A percentile compares a stretch with the other conserved stretches of the same genome.
phyloP scores from a whole-genome alignment of 2,113 vertebrate species.

The Lophochroa leadbeateri region DNA sequence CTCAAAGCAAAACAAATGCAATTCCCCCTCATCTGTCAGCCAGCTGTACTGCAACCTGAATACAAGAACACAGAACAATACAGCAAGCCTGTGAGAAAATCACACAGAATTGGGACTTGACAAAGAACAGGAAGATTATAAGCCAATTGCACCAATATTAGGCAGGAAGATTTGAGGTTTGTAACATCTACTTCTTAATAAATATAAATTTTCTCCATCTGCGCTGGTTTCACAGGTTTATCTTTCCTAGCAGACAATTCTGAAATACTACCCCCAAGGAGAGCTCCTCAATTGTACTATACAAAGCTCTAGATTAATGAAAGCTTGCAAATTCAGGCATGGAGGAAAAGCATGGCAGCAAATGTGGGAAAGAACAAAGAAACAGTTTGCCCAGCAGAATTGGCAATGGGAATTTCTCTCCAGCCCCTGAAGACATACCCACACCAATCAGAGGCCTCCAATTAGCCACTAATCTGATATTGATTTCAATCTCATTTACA shows the following conservation, averaged over 20 bases:
- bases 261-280: neutral
- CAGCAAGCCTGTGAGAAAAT: neutral
- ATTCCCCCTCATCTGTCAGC: conserved; percentile 65
- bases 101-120: neutral
- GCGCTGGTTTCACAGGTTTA: neutral
- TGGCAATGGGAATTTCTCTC: neutral
- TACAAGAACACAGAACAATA: neutral
- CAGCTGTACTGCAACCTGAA: conserved; percentile 37
- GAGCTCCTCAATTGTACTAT: neutral
- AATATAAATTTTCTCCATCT: neutral
- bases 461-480: conserved; percentile 12
- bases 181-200: neutral
- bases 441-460: neutral
- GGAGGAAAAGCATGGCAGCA: neutral
- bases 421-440: neutral
- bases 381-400: neutral
- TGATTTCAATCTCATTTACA: conserved; percentile 35
- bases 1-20: conserved; percentile 72
- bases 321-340: neutral
- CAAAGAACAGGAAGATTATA: neutral
- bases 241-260: neutral
- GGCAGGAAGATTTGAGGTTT: neutral
- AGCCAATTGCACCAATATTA: neutral
- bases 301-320: neutral
- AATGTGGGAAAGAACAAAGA: neutral